Conservation (phyloP, 2,113 vertebrate genomes). For the Pseudorasbora parva region DNA sequence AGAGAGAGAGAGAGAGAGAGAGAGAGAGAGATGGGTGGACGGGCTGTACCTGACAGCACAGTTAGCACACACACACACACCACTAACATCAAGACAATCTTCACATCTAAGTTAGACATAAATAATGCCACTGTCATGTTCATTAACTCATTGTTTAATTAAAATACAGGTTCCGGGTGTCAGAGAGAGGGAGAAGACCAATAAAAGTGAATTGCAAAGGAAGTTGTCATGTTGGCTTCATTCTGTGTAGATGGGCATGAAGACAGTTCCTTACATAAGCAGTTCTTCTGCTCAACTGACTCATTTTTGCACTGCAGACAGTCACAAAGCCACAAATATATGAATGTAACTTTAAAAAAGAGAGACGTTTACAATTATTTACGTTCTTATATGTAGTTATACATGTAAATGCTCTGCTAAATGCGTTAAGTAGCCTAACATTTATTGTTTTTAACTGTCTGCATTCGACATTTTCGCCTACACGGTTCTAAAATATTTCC, state of each 20-base stretch:
- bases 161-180: not conserved
- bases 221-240: conserved; percentile 1
- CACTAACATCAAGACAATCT: conserved; percentile 1
- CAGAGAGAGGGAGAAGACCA: not conserved
- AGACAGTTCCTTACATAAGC: conserved; percentile 32
- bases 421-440: not conserved
- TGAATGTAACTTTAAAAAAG: not conserved
- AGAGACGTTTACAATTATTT: not conserved
- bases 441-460: not conserved
- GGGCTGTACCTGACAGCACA: conserved; percentile 19
- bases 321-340: not conserved
- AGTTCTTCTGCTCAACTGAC: conserved; percentile 37
- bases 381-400: not conserved
- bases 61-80: not conserved
- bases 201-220: not conserved
- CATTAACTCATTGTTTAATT: not conserved
- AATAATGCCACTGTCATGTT: not conserved
- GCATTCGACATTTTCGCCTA: not conserved
- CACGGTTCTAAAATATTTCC: not conserved
- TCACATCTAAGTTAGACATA: not conserved
- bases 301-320: conserved; percentile 18
- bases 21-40: conserved; percentile 8
- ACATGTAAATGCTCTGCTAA: not conserved
- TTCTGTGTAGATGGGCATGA: conserved; percentile 20
- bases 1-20: too few species aligned